Conservation (phyloP, 2,113 vertebrate genomes). For the Hassar affinis region DNA sequence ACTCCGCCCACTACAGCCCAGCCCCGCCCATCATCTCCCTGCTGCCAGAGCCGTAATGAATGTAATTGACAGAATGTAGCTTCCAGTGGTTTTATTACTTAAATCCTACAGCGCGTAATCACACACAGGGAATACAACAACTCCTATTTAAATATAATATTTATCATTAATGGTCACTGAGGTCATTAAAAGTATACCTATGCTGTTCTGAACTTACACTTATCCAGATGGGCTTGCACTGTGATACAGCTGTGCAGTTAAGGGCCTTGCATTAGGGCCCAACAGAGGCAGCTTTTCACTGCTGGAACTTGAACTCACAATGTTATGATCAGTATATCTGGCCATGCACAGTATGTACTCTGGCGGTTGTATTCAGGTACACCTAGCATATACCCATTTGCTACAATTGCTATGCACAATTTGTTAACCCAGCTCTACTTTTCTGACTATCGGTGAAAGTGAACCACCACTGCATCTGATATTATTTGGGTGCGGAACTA, state of each 20-base stretch:
- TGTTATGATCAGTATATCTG: neutral
- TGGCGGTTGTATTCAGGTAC: neutral
- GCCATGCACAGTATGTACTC: neutral
- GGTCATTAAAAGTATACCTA: neutral
- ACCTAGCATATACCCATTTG: neutral
- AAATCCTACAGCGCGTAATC: neutral
- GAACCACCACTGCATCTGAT: neutral
- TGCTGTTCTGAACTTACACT: neutral
- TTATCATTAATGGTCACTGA: neutral
- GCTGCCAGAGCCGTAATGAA: neutral
- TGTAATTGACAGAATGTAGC: neutral
- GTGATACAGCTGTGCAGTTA: neutral
- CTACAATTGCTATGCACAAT: neutral
- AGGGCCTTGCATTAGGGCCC: neutral
- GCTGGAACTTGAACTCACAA: neutral
- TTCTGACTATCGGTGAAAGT: neutral
- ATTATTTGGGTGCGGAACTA: neutral
- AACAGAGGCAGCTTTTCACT: too few relatives aligned
- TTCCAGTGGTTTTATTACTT: neutral
- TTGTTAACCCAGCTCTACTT: neutral
- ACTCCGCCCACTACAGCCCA: conserved; percentile 37
- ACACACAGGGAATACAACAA: too few relatives aligned
- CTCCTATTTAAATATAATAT: neutral
- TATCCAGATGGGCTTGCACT: neutral
- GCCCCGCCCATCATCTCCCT: neutral